A percentile compares a stretch with the other conserved stretches of the same genome.
phyloP scores from a whole-genome alignment of 1,140 invertebrate genomes.

The Alviniconcha marisindica region DNA sequence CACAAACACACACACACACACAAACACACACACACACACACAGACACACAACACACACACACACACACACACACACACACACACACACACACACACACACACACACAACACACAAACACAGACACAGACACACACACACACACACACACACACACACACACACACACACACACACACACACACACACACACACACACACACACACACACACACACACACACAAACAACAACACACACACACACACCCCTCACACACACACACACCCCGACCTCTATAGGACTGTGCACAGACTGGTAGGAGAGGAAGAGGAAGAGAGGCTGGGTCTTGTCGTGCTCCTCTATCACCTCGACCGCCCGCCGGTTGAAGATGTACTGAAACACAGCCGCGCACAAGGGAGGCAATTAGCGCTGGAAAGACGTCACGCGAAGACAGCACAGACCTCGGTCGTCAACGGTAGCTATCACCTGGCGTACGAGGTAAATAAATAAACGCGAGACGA shows the following conservation, averaged over 20 bases:
- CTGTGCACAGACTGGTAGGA: slow-evolving; percentile 14
- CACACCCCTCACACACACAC: not conserved
- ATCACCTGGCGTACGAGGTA: too few relatives aligned
- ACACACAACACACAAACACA: not conserved
- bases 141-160: slow-evolving; percentile 12
- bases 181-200: not conserved
- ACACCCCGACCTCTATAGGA: not conserved
- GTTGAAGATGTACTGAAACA: slow-evolving; percentile 8
- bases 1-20: too few relatives aligned
- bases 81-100: not conserved
- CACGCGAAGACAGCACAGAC: too few relatives aligned
- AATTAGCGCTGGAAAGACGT: too few relatives aligned
- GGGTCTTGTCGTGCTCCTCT: slow-evolving; percentile 22
- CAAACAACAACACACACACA: not conserved
- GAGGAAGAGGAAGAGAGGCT: slow-evolving; percentile 29
- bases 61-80: too few relatives aligned
- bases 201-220: not conserved
- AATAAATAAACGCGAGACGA: too few relatives aligned
- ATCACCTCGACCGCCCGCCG: slow-evolving; percentile 12
- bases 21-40: not conserved
- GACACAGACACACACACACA: not conserved
- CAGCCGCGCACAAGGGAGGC: too few relatives aligned
- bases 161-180: not conserved
- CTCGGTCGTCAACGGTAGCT: too few relatives aligned
- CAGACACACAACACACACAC: not conserved